Evolutionary conservation across 2,888 invertebrate genomes (phyloP), one percentile per base, ranked within the genome.

Genomic region (Euclidia mi): DNA sequence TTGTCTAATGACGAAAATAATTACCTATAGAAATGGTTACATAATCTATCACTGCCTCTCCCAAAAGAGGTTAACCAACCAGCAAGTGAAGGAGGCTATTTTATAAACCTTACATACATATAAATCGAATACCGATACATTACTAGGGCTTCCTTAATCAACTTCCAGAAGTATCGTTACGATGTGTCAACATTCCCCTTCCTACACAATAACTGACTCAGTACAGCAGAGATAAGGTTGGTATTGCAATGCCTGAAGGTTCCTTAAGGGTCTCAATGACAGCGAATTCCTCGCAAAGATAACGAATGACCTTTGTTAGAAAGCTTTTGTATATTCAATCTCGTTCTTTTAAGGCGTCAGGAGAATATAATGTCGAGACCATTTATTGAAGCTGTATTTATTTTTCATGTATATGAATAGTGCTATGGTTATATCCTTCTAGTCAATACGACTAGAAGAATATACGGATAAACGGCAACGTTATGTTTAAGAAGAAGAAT

Each of bases 281-380:
- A 55, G 11, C 15, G 32, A 29, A 53, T 49, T 56, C 40, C 40
- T 15, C 48, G 37, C 3, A 11, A 11, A 65, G 51, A 65, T 62
- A 71, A 59, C 55, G 50, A 71, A 63, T 56, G 67, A 71, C 48
- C 68, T 56, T 63, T 66, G 71, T 66, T 71, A 60, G 44, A 34
- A 41, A 41, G 51, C 66, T 50, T 75, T 71, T 74, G 15, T 74
- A 57, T 57, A 56, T 65, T 66, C 53, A 71, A 59, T 71, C 71
- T 71, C 44, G 53, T 70, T 49, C 51, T 50, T 45, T 46, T 20
- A 56, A 58, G 50, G 51, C 51, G 59, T 43, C 52, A 62, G 41
- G 44, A 55, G 44, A 56, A 56, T 44, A 29, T 41, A n/a, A 37
- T 44, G 11, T 17, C 17, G 37, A 52, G 32, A 53, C 44, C 55